Base-by-base conservation (phyloP, 1,140 invertebrate species). In the Himalopsyche phryganea region DNA sequence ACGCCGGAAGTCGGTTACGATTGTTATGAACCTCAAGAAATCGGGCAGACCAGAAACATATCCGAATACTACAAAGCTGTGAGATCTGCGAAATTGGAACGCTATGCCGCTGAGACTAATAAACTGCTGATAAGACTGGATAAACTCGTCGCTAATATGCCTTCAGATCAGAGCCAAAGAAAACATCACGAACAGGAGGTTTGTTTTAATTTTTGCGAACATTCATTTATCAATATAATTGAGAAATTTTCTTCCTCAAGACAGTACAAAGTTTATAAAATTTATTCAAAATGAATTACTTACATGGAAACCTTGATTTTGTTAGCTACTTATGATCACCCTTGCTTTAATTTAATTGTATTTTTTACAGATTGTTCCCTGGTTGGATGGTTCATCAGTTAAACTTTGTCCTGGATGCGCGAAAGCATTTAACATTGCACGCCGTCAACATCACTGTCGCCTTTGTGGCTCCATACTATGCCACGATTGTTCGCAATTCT, bases 381-480 rank as follows among this genome's bases (percentile, higher is more conserved):
- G 97, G 97, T 80, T 94, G 49, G 90, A 95, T 71, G 96, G 98
- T 33, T 85, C 82, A 42, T 88, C 90, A 65, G 94, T 96, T 0
- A 88, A 87, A 58, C 72, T 94, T 18, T 99, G 96, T 75, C 92
- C 93, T 1, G 88, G 85, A 63, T 99, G 96, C 81, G 91, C 91
- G 3, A 86, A 86, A 70, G 83, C 83, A 44, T 99, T 99, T 71
- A 87, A 89, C 66, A 69, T 98, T 28, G 86, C 92, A 0, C 81
- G 91, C 50, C 78, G 96, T 56, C 91, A 96, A 72, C 96, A 98
- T 79, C 96, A 99, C 74, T 99, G 96, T 70, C 79, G 96, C 62
- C 78, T 98, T 4, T 98, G 96, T 81, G 96, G 97, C 0, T 89
- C 89, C 48, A 89, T 99, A 53, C 90, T 98, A 81, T 99, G 96